Base-by-base conservation (phyloP, 1,140 invertebrate species). In the Sesamia nonagrioides region DNA sequence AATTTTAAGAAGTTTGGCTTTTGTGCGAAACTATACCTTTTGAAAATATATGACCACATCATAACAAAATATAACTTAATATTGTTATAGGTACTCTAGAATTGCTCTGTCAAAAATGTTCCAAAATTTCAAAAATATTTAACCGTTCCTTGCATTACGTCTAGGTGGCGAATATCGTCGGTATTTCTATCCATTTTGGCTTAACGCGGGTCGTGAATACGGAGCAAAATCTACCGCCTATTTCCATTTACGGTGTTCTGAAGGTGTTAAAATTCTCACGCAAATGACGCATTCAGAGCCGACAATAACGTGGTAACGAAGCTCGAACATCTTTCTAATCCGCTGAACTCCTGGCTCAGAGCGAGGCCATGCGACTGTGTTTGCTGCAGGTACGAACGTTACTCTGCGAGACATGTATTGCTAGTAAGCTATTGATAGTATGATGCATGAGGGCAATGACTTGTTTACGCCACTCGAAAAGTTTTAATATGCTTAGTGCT, bases 391-490 rank as follows among this genome's bases (percentile, higher is more conserved):
- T 50, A 45, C 61, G 54, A 15, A 50, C 45, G 45, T 15, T 15
- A 6, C 13, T 6, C 7, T 37, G 11, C 42, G 42, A 13, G 9
- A 45, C 5, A 45, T 9, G 42, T 13, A 45, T 45, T 45, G 9
- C 45, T 50, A n/a, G 61, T 52, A 33, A 2, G 48, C 68, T 56
- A 76, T 27, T 27, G 27, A 27, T 63, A 63, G 33, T 73, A 58
- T 21, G 77, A 81, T 58, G 27, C 27, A 27, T 27, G 27, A 27
- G 27, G 72, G 78, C 75, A 66, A 35, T 63, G 83, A 82, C 37
- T 82, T 85, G 81, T 88, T 87, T 88, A 86, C 79, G 81, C 82
- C 87, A 89, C 88, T 91, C 86, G 84, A 88, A 90, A 91, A 77
- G 89, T 89, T 77, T 86, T 87, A 80, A 88, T 85, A 72, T 82